phyloP scores from a whole-genome alignment of 2,888 invertebrate genomes.

The Cantharis lateralis region DNA sequence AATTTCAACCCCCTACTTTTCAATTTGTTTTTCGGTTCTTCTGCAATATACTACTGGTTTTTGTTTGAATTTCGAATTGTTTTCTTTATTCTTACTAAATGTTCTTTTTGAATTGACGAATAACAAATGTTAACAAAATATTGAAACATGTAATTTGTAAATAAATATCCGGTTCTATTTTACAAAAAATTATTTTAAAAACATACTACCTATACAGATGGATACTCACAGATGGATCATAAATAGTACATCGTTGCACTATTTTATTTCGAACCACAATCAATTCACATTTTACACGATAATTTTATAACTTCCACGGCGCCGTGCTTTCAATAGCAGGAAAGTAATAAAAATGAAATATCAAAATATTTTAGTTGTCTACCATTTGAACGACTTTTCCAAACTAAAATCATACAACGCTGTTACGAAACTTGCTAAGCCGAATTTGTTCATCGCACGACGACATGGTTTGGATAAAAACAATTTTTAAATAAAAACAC shows the following conservation, averaged over 20 bases:
- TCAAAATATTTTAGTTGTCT: neutral
- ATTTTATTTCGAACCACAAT: neutral
- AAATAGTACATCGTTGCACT: neutral
- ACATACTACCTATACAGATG: too few species aligned
- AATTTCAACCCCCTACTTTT: too few species aligned
- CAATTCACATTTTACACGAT: neutral
- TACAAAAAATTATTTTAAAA: neutral
- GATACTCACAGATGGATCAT: neutral
- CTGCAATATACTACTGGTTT: too few species aligned
- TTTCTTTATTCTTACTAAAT: too few species aligned
- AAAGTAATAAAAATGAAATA: neutral
- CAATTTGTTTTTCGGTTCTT: too few species aligned
- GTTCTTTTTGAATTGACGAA: too few species aligned
- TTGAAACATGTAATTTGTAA: too few species aligned
- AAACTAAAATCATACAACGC: neutral
- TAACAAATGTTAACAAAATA: too few species aligned
- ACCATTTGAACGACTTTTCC: neutral
- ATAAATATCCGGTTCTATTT: neutral
- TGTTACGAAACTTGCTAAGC: neutral
- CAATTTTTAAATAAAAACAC: neutral
- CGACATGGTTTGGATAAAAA: neutral
- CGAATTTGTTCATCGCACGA: neutral
- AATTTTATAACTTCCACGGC: neutral
- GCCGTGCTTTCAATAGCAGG: neutral
- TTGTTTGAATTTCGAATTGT: too few species aligned